Evolutionary conservation across 2,888 invertebrate genomes (phyloP).

Genomic region (Acleris emargana): DNA sequence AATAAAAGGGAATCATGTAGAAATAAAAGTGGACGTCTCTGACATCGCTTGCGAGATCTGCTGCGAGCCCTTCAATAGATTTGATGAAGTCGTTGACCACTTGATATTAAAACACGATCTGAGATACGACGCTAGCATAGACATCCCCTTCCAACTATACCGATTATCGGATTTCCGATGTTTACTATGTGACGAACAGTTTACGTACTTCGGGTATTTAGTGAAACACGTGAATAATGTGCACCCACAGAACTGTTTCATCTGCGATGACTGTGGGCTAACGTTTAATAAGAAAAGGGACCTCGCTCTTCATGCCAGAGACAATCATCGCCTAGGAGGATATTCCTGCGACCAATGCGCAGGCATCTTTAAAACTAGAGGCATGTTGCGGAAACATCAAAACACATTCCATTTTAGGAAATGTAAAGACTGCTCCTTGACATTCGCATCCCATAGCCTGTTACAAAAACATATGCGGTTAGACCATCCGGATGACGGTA

Average conservation of each 20-base stretch:
- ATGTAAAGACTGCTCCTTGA: constrained; percentile 60
- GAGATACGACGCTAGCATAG: constrained; percentile 61
- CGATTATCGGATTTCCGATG: constrained; percentile 61
- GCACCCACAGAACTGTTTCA: constrained; percentile 62
- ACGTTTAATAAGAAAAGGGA: constrained; percentile 64
- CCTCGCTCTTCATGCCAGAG: constrained; percentile 59
- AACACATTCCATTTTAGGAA: constrained; percentile 60
- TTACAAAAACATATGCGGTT: constrained; percentile 59
- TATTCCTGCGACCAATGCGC: constrained; percentile 65
- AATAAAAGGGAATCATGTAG: constrained; percentile 61
- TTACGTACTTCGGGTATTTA: constrained; percentile 62
- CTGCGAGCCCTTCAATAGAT: constrained; percentile 54
- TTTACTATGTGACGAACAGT: constrained; percentile 59
- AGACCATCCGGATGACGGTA: constrained; percentile 59
- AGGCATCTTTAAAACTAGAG: constrained; percentile 52
- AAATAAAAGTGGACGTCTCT: constrained; percentile 71
- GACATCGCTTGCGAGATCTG: constrained; percentile 67
- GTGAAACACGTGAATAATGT: constrained; percentile 60
- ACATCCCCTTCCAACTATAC: constrained; percentile 63
- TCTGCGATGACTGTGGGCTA: constrained; percentile 66
- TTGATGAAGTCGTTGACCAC: constrained; percentile 65
- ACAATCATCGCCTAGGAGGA: constrained; percentile 58
- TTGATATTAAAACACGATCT: constrained; percentile 63
- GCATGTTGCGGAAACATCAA: constrained; percentile 53
- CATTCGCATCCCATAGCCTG: constrained; percentile 55